phyloP scores from a whole-genome alignment of 2,888 invertebrate genomes.

The Eilema caniola region DNA sequence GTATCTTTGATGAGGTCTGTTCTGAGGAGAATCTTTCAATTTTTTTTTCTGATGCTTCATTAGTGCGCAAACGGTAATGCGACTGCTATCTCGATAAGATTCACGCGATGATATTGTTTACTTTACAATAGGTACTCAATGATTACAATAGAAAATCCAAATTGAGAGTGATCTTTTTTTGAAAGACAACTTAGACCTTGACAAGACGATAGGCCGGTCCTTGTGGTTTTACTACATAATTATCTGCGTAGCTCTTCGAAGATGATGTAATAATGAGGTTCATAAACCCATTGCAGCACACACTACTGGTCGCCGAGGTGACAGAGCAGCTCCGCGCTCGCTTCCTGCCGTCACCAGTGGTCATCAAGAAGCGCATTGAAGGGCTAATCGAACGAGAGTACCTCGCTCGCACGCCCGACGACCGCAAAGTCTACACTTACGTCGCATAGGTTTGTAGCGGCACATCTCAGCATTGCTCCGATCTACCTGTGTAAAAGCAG shows the following conservation, averaged over 20 bases:
- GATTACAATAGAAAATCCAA: no score
- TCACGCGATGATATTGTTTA: no score
- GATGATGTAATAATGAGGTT: not conserved
- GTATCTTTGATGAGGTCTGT: no score
- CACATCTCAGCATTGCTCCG: constrained; percentile 43
- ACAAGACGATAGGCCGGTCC: no score
- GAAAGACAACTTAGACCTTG: no score
- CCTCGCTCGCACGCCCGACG: constrained; percentile 98
- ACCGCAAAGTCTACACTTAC: constrained; percentile 98
- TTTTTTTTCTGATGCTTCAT: no score
- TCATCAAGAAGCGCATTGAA: constrained; percentile 99
- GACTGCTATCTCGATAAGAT: no score
- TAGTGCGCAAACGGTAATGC: no score
- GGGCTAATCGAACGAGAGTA: constrained; percentile 99
- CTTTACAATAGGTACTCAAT: no score
- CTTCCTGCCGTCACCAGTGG: constrained; percentile 98
- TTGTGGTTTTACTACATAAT: not conserved
- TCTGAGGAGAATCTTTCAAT: no score
- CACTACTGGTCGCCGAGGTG: constrained; percentile 98
- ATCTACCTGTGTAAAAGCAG: constrained; percentile 40
- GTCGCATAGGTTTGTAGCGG: constrained; percentile 91
- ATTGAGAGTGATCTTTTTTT: no score
- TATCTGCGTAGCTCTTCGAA: not conserved
- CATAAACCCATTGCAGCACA: constrained; percentile 88
- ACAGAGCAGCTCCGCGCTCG: constrained; percentile 98